Evolutionary conservation across 2,113 vertebrate species (phyloP).

Genomic region (Sula dactylatra): DNA sequence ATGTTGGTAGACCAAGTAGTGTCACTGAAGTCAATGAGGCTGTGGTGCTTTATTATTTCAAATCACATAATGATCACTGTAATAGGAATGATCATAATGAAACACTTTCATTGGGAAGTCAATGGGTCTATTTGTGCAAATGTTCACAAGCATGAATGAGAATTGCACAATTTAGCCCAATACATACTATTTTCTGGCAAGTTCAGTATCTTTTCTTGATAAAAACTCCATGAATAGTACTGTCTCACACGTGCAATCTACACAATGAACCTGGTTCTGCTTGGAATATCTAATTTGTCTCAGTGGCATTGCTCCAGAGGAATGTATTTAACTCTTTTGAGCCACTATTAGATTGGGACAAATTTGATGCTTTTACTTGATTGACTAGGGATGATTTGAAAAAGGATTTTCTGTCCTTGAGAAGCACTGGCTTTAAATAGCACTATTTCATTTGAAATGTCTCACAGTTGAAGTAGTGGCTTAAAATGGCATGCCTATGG

Average conservation of each 20-base stretch:
- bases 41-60: slow-evolving; percentile 49
- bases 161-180: slow-evolving; percentile 1
- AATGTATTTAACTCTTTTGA: slow-evolving; percentile 33
- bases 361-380: background rate
- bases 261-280: slow-evolving; percentile 37
- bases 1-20: slow-evolving; percentile 7
- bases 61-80: slow-evolving; percentile 42
- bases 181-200: slow-evolving; percentile 29
- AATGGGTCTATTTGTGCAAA: slow-evolving; percentile 43
- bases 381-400: background rate
- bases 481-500: background rate
- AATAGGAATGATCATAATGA: slow-evolving; percentile 33
- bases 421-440: background rate
- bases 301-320: background rate
- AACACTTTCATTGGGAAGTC: slow-evolving; percentile 38
- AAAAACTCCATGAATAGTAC: slow-evolving; percentile 35
- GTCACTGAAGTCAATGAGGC: slow-evolving; percentile 33
- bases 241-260: slow-evolving; percentile 18
- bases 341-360: background rate
- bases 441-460: background rate
- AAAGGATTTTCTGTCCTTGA: slow-evolving; percentile 24
- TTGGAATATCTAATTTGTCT: slow-evolving; percentile 42
- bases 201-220: slow-evolving; percentile 12
- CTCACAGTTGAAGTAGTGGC: background rate
- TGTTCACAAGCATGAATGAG: slow-evolving; percentile 43